Evolutionary conservation across 92 coral and sea anemone genomes (phyloP).

Genomic region (Zoanthus sociatus): DNA sequence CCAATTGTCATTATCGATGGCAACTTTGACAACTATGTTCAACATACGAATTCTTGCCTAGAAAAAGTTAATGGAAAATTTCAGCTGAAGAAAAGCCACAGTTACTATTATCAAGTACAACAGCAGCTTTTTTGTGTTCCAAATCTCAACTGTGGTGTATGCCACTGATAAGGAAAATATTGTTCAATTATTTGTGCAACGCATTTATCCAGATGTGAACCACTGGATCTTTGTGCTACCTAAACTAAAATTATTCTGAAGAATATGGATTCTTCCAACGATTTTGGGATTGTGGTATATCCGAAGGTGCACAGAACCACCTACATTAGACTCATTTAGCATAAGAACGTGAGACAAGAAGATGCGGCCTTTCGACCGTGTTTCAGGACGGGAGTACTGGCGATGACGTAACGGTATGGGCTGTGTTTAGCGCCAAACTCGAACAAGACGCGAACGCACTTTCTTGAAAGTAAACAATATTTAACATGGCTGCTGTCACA

Average conservation of each 20-base stretch:
- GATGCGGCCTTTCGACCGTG: too few species aligned
- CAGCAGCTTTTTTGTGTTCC: conserved; percentile 67
- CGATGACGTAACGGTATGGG: too few species aligned
- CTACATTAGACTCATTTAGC: neutral
- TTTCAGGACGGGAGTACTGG: too few species aligned
- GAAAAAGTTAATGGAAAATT: conserved; percentile 38
- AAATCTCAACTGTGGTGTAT: conserved; percentile 50
- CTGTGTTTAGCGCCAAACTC: too few species aligned
- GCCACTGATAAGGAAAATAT: neutral
- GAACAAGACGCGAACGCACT: too few species aligned
- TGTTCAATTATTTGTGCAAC: conserved; percentile 20
- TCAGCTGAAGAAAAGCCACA: conserved; percentile 57
- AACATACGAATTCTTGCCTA: conserved; percentile 56
- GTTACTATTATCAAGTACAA: conserved; percentile 71
- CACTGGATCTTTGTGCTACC: conserved; percentile 55
- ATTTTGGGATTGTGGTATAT: conserved; percentile 72
- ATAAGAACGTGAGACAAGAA: too few species aligned
- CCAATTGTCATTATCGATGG: conserved; percentile 45
- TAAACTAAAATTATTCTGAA: conserved; percentile 57
- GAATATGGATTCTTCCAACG: conserved; percentile 61
- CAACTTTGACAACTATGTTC: conserved; percentile 53
- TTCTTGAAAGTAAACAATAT: neutral
- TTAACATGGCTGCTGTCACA: neutral
- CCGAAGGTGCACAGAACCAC: conserved; percentile 22
- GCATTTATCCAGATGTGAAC: conserved; percentile 38